A percentile compares a stretch with the other conserved stretches of the same genome.
These are phyloP conservation scores for Batillaria attramentaria DNA, from an alignment of 1,140 invertebrate species.

Conservation along the genomic window DNA sequence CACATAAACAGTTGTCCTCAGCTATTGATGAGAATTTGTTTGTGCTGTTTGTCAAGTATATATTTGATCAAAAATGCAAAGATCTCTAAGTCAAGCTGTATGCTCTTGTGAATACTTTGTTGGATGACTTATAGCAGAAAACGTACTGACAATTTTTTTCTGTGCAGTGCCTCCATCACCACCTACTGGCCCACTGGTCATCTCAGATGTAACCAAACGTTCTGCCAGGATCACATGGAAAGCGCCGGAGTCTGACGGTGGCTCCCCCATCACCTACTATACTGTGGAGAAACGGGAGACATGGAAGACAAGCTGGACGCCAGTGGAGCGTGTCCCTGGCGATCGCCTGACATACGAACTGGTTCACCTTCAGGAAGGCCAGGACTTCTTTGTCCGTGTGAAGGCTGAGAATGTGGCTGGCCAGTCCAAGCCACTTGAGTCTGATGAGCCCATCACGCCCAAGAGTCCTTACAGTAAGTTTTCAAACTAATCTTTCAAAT, in stretches of 20 bases:
- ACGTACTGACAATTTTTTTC: too few relatives aligned
- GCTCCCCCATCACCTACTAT: constrained; percentile 88
- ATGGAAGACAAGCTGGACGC: constrained; percentile 56
- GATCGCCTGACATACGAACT: constrained; percentile 77
- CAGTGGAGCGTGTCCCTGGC: constrained; percentile 51
- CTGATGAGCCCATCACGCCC: constrained; percentile 84
- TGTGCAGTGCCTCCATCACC: constrained; percentile 69
- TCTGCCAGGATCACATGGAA: constrained; percentile 88
- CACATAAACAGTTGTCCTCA: not conserved
- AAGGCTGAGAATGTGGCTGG: constrained; percentile 68
- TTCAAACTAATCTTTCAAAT: not conserved
- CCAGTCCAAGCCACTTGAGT: constrained; percentile 76
- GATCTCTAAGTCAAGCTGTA: not conserved
- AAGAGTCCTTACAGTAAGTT: constrained; percentile 95
- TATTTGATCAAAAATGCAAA: not conserved
- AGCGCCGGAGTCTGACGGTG: constrained; percentile 90
- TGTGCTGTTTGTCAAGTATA: not conserved
- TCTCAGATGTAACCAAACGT: constrained; percentile 73
- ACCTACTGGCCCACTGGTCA: constrained; percentile 81
- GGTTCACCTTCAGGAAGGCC: constrained; percentile 83
- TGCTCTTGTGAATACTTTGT: not conserved
- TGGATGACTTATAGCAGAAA: constrained; percentile 9
- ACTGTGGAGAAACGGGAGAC: constrained; percentile 95
- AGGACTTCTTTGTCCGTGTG: constrained; percentile 77
- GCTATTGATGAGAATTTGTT: too few relatives aligned